Conservation (phyloP, 2,797 vertebrate species). For the Hylomyscus alleni region DNA sequence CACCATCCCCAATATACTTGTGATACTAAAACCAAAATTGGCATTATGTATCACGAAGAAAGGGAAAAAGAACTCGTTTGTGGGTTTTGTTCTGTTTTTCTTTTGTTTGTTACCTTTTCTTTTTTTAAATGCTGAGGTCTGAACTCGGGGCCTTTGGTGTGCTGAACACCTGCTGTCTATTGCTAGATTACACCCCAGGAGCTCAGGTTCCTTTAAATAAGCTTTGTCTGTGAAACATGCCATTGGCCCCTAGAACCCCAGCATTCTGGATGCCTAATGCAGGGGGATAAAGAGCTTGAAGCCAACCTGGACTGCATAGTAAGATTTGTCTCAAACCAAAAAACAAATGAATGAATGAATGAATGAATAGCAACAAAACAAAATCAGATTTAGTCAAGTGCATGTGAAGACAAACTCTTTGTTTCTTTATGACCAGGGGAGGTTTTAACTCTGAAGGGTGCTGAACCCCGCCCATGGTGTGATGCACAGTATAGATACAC, state of each 20-base stretch:
- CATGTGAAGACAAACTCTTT: constrained; percentile 34
- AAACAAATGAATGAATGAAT: not conserved
- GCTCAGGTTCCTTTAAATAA: constrained; percentile 33
- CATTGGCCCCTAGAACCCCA: not conserved
- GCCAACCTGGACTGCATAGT: not conserved
- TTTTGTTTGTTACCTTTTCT: not conserved
- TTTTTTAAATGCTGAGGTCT: not conserved
- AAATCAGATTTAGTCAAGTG: constrained; percentile 6
- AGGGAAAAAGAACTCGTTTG: constrained; percentile 19
- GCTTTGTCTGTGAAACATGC: not conserved
- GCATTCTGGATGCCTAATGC: not conserved
- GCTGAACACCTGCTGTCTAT: not conserved
- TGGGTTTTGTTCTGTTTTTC: not conserved
- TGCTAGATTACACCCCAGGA: not conserved
- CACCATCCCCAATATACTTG: constrained; percentile 44
- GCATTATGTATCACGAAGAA: constrained; percentile 23
- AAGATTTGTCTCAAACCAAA: not conserved
- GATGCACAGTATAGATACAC: not conserved
- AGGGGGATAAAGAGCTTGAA: not conserved
- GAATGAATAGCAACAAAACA: not conserved
- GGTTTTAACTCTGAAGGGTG: constrained; percentile 30
- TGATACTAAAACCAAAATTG: constrained; percentile 64
- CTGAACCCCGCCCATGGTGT: constrained; percentile 44
- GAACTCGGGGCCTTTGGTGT: not conserved
- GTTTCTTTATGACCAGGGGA: constrained; percentile 35